Evolutionary conservation across 2,113 vertebrate species (phyloP), one percentile per base, ranked within the genome.

Genomic region (Pogonocichla stellata): DNA sequence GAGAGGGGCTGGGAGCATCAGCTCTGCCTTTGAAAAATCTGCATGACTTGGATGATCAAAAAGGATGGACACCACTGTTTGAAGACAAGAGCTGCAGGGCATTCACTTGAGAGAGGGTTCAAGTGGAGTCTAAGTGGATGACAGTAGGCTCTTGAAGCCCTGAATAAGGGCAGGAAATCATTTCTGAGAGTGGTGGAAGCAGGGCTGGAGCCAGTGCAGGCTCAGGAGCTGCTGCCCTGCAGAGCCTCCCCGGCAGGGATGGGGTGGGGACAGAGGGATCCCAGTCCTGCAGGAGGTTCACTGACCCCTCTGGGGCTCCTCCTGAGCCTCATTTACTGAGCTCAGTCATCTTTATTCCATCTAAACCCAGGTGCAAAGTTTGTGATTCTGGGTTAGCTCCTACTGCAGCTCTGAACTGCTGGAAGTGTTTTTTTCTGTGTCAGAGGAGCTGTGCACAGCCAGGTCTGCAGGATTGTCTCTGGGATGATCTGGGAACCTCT

Each of bases 21-120:
- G 48, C 88, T 48, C 57, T 94, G 78, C 69, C 73, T 89, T 85
- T 96, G 93, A 91, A 85, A 87, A 89, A n/a, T 33, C 80, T 51
- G 4, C 81, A 61, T 58, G 93, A 40, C 69, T 85, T 34, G n/a
- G 66, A 22, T 82, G 66, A 82, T 82, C 79, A 90, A 88, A 88
- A 87, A 77, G 67, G 66, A 65, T 77, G 82, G 92, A 45, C 71
- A 92, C 2, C 48, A 19, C 50, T 86, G 38, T 90, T 53, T 93
- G 88, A 93, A 93, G 74, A 90, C 45, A 72, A 77, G 90, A 82
- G 90, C 85, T 88, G 67, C 43, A 80, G 78, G 74, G 66, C 78
- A 71, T 69, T 89, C 57, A 36, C 57, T 95, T 7, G 73, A 92
- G 90, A 93, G 64, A 3, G 48, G 74, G 90, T 80, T 95, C 85